These are phyloP conservation scores for Megaceryle alcyon DNA, from an alignment of 2,797 vertebrate genomes.

Conservation along the genomic window DNA sequence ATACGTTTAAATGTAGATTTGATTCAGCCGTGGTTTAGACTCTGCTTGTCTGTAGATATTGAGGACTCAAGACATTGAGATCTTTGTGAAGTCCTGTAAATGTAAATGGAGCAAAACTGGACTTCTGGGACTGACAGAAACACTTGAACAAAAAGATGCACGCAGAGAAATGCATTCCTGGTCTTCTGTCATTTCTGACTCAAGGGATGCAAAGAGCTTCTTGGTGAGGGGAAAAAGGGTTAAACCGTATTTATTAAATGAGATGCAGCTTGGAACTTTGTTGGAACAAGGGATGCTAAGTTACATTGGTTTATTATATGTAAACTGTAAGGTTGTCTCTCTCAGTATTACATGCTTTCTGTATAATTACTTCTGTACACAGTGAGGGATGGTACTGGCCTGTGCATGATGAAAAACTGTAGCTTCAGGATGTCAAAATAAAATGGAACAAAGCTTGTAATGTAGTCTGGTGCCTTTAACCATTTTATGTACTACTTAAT, in stretches of 20 bases:
- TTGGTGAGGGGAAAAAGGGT: background rate
- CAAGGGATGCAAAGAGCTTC: background rate
- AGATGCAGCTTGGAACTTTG: background rate
- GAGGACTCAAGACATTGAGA: background rate
- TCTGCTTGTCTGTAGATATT: background rate
- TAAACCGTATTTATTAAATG: no score
- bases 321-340: background rate
- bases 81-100: fast-evolving
- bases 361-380: background rate
- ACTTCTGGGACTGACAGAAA: background rate
- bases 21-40: background rate
- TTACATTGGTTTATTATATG: background rate
- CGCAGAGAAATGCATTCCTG: background rate
- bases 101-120: background rate
- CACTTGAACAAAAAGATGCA: background rate
- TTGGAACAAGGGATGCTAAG: background rate
- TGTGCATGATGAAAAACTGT: background rate
- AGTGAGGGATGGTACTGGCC: background rate
- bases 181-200: background rate
- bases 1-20: background rate
- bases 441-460: background rate
- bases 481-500: background rate
- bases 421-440: background rate
- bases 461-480: background rate
- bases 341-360: background rate